A percentile compares a stretch with the other conserved stretches of the same genome.
These are phyloP conservation scores for Chionis minor DNA, from an alignment of 2,113 vertebrate genomes.

Conservation along the genomic window DNA sequence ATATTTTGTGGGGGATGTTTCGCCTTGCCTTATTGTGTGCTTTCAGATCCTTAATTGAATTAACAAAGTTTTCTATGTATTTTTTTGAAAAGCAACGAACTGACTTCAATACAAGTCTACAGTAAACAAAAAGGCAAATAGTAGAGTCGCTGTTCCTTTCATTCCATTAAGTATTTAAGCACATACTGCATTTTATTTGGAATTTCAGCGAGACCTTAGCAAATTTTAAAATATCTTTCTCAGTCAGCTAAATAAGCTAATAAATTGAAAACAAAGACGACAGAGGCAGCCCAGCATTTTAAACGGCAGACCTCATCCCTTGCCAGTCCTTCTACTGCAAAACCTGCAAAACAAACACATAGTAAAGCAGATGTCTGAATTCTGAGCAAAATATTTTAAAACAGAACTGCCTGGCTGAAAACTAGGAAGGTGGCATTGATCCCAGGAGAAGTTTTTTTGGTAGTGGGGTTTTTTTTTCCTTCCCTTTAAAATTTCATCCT, in stretches of 20 bases:
- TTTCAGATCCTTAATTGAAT: neutral
- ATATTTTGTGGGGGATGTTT: neutral
- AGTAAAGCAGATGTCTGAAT: slow-evolving; percentile 39
- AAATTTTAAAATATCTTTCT: neutral
- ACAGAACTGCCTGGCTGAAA: slow-evolving; percentile 27
- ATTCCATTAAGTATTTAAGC: neutral
- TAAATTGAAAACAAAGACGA: neutral
- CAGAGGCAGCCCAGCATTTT: slow-evolving; percentile 9
- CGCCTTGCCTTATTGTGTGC: neutral
- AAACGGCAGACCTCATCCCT: neutral
- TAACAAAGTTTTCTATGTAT: neutral
- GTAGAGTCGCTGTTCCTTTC: neutral
- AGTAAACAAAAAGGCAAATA: neutral
- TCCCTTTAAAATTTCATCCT: neutral
- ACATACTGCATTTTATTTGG: slow-evolving; percentile 13
- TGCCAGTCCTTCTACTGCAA: neutral
- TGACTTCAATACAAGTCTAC: neutral
- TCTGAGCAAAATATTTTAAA: slow-evolving; percentile 53
- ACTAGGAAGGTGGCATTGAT: slow-evolving; percentile 24
- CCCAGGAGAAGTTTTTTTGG: neutral
- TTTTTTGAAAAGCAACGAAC: neutral
- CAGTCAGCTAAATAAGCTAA: slow-evolving; percentile 5
- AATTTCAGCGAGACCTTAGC: neutral
- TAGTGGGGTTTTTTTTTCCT: neutral
- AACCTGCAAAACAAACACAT: slow-evolving; percentile 39